Evolutionary conservation across 2,888 invertebrate species (phyloP).

Genomic region (Nomada ferruginata): DNA sequence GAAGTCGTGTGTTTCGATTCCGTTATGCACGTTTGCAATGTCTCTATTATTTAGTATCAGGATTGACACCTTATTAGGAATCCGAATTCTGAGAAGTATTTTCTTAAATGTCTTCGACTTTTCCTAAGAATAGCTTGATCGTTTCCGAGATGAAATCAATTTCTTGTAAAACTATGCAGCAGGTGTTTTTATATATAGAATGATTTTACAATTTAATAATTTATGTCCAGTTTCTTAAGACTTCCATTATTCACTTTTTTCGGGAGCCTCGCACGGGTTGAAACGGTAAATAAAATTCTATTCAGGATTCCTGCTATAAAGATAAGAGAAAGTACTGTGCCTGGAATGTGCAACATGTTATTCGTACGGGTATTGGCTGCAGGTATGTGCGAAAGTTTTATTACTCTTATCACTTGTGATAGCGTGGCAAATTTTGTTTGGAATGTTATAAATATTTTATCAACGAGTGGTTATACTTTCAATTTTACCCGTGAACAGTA

Average conservation of each 20-base stretch:
- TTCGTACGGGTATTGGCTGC: background rate
- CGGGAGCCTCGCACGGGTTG: too few relatives aligned
- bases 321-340: background rate
- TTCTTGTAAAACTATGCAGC: background rate
- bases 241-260: too few relatives aligned
- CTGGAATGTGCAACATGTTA: background rate
- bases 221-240: too few relatives aligned
- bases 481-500: slow-evolving; percentile 3
- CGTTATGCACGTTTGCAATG: background rate
- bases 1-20: background rate
- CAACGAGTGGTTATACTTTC: background rate
- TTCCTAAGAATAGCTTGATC: background rate
- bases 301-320: background rate
- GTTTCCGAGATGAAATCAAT: background rate
- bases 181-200: too few relatives aligned
- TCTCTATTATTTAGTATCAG: background rate
- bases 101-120: background rate
- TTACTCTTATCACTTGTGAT: background rate
- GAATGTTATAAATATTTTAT: background rate
- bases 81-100: background rate
- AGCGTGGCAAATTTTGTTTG: too few relatives aligned
- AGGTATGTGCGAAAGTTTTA: background rate
- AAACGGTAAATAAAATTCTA: background rate
- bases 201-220: too few relatives aligned
- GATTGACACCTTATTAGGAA: background rate